Evolutionary conservation across 2,113 vertebrate genomes (phyloP).

Genomic region (Bathybates hornii): DNA sequence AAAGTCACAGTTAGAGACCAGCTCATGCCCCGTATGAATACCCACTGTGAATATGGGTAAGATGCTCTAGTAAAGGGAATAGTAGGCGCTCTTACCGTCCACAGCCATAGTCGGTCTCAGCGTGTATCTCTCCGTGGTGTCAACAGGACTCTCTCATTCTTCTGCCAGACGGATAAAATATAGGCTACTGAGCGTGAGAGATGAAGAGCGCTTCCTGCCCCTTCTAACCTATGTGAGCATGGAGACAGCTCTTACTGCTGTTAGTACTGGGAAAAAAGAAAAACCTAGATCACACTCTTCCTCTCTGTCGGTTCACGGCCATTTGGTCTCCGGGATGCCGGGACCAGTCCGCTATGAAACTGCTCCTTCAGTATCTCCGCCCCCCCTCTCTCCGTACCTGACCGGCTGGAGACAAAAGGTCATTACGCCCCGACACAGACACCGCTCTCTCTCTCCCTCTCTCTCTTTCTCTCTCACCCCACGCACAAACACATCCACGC

Average conservation of each 20-base stretch:
- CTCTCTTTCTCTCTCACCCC: neutral
- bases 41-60: neutral
- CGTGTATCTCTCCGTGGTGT: slow-evolving; percentile 72
- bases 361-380: slow-evolving; percentile 34
- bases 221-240: slow-evolving; percentile 1
- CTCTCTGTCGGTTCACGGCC: slow-evolving; percentile 16
- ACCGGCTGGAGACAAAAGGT: slow-evolving; percentile 58
- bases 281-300: slow-evolving; percentile 4
- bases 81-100: slow-evolving; percentile 69
- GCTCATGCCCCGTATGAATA: neutral
- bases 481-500: neutral
- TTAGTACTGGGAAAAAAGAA: neutral
- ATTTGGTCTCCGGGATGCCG: slow-evolving; percentile 47
- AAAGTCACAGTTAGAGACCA: neutral
- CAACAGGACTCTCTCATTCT: slow-evolving; percentile 65
- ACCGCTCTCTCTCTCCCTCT: neutral
- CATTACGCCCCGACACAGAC: slow-evolving; percentile 26
- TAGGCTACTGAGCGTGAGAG: neutral
- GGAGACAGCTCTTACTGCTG: neutral
- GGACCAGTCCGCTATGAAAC: slow-evolving; percentile 35
- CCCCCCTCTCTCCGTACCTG: slow-evolving; percentile 46
- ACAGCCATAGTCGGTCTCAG: slow-evolving; percentile 74
- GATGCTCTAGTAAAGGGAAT: neutral
- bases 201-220: slow-evolving; percentile 4
- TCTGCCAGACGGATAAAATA: slow-evolving; percentile 3